Conservation (phyloP, 2,888 invertebrate species). For the Augochlorella aurata region DNA sequence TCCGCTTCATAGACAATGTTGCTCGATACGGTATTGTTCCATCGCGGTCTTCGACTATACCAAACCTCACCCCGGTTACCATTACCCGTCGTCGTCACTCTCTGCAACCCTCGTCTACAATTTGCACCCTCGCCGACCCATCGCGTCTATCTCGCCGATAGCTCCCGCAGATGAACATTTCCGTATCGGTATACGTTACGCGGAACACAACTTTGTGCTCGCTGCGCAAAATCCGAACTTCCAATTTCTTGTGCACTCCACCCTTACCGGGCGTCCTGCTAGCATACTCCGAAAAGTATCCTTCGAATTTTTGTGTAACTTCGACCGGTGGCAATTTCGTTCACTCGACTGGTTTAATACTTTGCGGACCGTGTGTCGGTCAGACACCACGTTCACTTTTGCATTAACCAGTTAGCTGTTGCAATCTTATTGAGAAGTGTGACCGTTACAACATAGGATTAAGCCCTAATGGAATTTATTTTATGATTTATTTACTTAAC, state of each 20-base stretch:
- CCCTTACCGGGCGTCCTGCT: no score
- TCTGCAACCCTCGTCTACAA: slow-evolving; percentile 11
- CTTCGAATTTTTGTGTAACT: no score
- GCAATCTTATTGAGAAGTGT: no score
- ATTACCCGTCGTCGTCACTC: slow-evolving; percentile 49
- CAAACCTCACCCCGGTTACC: slow-evolving; percentile 57
- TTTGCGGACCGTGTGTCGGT: no score
- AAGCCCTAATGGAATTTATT: no score
- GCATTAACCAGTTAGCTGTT: no score
- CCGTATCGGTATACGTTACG: background rate
- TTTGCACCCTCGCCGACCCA: slow-evolving; percentile 22
- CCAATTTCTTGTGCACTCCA: background rate
- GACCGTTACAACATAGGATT: no score
- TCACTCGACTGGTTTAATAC: no score
- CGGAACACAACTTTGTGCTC: background rate
- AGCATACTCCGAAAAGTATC: no score
- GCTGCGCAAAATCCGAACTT: background rate
- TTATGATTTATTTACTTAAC: no score
- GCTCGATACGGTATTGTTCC: slow-evolving; percentile 81
- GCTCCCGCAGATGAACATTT: slow-evolving; percentile 22
- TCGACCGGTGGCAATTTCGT: no score
- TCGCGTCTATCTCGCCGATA: slow-evolving; percentile 2
- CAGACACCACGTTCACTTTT: no score
- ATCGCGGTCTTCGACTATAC: slow-evolving; percentile 70
- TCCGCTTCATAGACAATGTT: slow-evolving; percentile 74